phyloP scores from a whole-genome alignment of 1,140 invertebrate species.

The Conus betulinus region DNA sequence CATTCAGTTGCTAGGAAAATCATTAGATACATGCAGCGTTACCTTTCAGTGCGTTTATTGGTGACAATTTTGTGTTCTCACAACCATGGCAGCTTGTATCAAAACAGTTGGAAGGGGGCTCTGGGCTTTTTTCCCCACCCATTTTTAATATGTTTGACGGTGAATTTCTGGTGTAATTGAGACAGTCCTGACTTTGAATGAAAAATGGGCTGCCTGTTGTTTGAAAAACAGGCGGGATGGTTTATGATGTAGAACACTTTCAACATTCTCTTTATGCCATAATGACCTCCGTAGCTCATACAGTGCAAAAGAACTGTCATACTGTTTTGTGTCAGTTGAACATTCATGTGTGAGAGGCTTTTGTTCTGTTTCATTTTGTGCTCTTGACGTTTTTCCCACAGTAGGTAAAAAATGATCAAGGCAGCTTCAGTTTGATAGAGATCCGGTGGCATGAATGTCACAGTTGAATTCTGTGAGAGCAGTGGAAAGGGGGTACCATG shows the following conservation, averaged over 20 bases:
- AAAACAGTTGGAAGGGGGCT: not conserved
- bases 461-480: not conserved
- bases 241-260: no score
- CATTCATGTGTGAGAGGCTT: no score
- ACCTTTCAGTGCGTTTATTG: not conserved
- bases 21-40: no score
- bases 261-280: no score
- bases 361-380: no score
- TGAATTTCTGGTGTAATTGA: not conserved
- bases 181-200: not conserved
- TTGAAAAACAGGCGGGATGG: no score
- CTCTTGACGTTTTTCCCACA: no score
- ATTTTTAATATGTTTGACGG: not conserved
- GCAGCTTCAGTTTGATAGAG: not conserved
- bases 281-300: no score
- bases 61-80: constrained; percentile 10
- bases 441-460: not conserved
- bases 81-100: constrained; percentile 2
- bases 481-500: not conserved
- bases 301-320: no score
- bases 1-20: no score
- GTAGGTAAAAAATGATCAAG: not conserved
- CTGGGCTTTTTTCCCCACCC: not conserved
- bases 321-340: no score
- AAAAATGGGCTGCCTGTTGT: no score